Base-by-base conservation (phyloP, 2,797 vertebrate genomes). In the Syngnathus acus region DNA sequence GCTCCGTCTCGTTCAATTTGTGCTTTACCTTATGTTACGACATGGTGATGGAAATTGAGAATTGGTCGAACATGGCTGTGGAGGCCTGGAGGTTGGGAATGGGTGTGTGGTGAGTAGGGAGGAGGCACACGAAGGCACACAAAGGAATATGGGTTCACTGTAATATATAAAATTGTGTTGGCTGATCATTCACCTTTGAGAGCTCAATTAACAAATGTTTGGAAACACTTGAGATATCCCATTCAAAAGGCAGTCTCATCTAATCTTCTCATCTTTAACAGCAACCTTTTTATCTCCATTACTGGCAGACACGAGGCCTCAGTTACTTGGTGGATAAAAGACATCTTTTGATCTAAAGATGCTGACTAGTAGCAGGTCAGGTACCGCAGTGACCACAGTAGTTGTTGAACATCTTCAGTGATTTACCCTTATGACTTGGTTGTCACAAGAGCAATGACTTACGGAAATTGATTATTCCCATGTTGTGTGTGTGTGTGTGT, bases 211-310 rank as follows among this genome's bases (percentile, higher is more conserved):
- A 2, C 13, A 38, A 39, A 37, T 38, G 26, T 21, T 57, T 37
- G 26, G 9, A 57, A 57, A 77, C 65, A 71, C 42, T 11, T 16
- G 61, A 74, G 66, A 72, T 8, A 23, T 42, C 14, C 67, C 66
- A 65, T 76, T 83, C 72, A 79, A 66, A 72, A 81, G 72, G 68
- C 69, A 75, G 8, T 53, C 65, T 60, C 67, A 72, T 86, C 65
- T 60, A 66, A 72, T 86, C 73, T 63, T 55, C 64, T 75, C 74
- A 75, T 78, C 73, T 80, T 65, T 70, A 70, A 81, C 73, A 68
- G 69, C 71, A 66, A 69, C 78, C 78, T 81, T 80, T 86, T 86
- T 85, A 89, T 84, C 84, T 84, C 79, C 70, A 73, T 86, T 82
- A 82, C 73, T 65, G 72, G 57, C 65, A 81, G 75, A 87, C 82